Conservation (phyloP, 1,140 invertebrate species). For the Drosophila parvula region DNA sequence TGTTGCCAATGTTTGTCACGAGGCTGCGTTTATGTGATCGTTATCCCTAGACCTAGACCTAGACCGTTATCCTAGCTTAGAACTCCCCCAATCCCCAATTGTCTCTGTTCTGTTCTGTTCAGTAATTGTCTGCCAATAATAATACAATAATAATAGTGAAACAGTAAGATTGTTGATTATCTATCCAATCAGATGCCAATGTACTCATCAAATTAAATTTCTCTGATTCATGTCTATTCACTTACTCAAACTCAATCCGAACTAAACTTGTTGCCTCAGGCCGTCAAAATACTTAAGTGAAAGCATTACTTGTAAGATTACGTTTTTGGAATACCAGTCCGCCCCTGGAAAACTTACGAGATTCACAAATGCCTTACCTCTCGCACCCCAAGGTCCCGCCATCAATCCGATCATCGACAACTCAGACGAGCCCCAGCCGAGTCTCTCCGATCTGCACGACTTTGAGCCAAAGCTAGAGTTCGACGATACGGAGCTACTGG, state of each 20-base stretch:
- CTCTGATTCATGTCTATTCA: constrained; percentile 80
- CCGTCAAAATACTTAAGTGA: constrained; percentile 81
- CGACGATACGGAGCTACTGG: constrained; percentile 93
- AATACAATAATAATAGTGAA: constrained; percentile 29
- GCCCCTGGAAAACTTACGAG: constrained; percentile 66
- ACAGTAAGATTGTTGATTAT: constrained; percentile 34
- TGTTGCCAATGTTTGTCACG: constrained; percentile 36
- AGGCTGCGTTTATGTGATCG: constrained; percentile 28
- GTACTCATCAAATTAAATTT: constrained; percentile 70
- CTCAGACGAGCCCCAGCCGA: constrained; percentile 93
- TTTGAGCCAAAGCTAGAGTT: constrained; percentile 98
- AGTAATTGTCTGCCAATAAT: constrained; percentile 30
- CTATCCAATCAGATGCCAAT: constrained; percentile 42
- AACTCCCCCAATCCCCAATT: constrained; percentile 22
- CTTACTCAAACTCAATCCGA: constrained; percentile 80
- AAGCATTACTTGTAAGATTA: constrained; percentile 78
- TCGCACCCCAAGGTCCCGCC: constrained; percentile 72
- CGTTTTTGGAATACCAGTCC: constrained; percentile 69
- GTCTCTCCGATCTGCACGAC: constrained; percentile 95
- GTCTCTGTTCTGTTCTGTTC: constrained; percentile 44
- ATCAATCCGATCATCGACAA: constrained; percentile 85
- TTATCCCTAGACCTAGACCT: constrained; percentile 17
- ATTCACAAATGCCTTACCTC: constrained; percentile 68
- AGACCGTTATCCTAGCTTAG: constrained; percentile 24
- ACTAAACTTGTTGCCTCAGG: constrained; percentile 80